Evolutionary conservation across 23 tunicate genomes (phyloP).

Genomic region (Ciona savignyi): DNA sequence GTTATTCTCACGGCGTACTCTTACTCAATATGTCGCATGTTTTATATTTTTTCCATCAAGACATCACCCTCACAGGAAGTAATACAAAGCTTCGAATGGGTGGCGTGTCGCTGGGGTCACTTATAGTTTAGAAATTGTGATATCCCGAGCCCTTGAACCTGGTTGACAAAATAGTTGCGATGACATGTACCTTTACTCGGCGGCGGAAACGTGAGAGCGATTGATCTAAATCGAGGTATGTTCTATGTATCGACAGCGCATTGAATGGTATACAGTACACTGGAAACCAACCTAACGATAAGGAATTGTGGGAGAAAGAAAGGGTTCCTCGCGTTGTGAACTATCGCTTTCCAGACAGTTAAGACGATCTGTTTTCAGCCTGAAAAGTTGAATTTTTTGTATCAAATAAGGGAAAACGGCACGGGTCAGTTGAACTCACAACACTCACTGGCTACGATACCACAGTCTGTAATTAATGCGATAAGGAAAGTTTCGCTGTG

Average conservation of each 20-base stretch:
- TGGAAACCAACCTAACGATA: slow-evolving; percentile 1
- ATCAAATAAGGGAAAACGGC: not conserved
- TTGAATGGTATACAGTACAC: not conserved
- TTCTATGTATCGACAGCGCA: not conserved
- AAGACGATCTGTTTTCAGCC: not conserved
- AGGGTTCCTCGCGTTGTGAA: not conserved
- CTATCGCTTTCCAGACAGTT: not conserved
- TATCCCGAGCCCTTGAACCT: not conserved
- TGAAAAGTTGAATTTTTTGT: not conserved
- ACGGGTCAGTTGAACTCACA: not conserved
- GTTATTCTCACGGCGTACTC: no score
- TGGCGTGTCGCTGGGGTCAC: not conserved
- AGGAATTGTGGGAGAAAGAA: not conserved
- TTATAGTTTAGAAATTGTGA: not conserved
- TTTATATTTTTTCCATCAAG: no score
- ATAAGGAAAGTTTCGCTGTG: not conserved
- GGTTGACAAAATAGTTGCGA: not conserved
- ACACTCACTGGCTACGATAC: not conserved
- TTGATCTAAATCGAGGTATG: not conserved
- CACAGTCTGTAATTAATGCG: not conserved
- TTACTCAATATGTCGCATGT: no score
- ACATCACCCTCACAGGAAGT: no score
- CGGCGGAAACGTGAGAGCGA: not conserved
- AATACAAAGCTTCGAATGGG: not conserved
- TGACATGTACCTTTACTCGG: not conserved